A percentile compares a stretch with the other conserved stretches of the same genome.
phyloP scores from a whole-genome alignment of 2,888 invertebrate genomes.

The Amiota communis region DNA sequence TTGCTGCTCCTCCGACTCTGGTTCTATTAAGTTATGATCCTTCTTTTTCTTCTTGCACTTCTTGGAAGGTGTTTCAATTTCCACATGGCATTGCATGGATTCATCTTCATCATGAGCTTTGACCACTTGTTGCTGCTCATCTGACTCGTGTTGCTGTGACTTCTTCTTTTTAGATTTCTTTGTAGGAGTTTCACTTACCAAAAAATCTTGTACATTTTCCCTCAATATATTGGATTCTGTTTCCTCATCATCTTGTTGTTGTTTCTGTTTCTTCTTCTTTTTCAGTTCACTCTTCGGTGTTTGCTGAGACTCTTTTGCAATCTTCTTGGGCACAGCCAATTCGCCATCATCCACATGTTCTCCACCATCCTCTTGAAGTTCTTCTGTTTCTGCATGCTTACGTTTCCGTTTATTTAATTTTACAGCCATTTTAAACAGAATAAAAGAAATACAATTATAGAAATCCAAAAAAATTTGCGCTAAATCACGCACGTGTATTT shows the following conservation, averaged over 20 bases:
- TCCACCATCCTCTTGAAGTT: constrained; percentile 38
- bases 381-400: constrained; percentile 49
- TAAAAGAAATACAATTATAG: background rate
- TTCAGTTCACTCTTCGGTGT: constrained; percentile 46
- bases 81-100: background rate
- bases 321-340: constrained; percentile 59
- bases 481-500: background rate
- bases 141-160: background rate
- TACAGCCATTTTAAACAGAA: constrained; percentile 57
- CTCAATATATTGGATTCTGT: background rate
- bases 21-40: background rate
- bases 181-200: background rate
- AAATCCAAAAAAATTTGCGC: background rate
- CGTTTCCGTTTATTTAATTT: constrained; percentile 65
- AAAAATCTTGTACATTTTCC: background rate
- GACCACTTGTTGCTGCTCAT: background rate
- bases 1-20: no score
- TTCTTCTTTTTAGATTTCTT: background rate
- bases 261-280: constrained; percentile 30
- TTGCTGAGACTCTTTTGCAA: constrained; percentile 50
- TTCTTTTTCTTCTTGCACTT: background rate
- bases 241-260: background rate
- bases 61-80: background rate
- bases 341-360: constrained; percentile 47
- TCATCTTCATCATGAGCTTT: background rate